These are phyloP conservation scores for Hemitrygon akajei DNA, from an alignment of 2,797 vertebrate genomes.

Conservation along the genomic window DNA sequence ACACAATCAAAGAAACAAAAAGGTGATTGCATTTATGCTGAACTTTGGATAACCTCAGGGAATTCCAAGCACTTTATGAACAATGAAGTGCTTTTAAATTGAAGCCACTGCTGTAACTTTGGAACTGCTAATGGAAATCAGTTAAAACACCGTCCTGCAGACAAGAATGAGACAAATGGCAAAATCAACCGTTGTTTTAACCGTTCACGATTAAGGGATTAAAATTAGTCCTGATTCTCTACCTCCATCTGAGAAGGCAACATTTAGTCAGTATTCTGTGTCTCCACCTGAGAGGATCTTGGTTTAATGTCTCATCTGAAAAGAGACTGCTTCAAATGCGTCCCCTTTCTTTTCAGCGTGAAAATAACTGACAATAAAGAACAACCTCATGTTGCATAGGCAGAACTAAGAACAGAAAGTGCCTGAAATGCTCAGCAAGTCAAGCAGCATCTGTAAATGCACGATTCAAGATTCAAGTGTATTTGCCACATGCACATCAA, in stretches of 20 bases:
- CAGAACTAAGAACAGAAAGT: neutral
- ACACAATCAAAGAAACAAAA: neutral
- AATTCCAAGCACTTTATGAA: neutral
- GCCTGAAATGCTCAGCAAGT: too few relatives aligned
- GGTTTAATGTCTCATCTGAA: neutral
- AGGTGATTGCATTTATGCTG: neutral
- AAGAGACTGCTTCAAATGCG: neutral
- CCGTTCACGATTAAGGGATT: neutral
- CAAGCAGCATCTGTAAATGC: too few relatives aligned
- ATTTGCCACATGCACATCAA: too few relatives aligned
- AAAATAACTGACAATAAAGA: neutral
- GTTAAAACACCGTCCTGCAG: neutral
- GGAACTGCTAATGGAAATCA: neutral
- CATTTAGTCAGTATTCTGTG: neutral
- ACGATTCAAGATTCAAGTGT: too few relatives aligned
- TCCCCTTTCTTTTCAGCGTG: neutral
- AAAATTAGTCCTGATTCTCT: neutral
- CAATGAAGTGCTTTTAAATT: neutral
- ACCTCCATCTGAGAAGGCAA: too few relatives aligned
- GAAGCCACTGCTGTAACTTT: neutral
- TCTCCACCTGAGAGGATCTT: neutral
- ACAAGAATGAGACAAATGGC: neutral
- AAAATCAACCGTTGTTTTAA: neutral
- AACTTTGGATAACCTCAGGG: neutral
- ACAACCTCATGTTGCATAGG: neutral